Evolutionary conservation across 1,140 invertebrate genomes (phyloP).

Genomic region (Cylas formicarius): DNA sequence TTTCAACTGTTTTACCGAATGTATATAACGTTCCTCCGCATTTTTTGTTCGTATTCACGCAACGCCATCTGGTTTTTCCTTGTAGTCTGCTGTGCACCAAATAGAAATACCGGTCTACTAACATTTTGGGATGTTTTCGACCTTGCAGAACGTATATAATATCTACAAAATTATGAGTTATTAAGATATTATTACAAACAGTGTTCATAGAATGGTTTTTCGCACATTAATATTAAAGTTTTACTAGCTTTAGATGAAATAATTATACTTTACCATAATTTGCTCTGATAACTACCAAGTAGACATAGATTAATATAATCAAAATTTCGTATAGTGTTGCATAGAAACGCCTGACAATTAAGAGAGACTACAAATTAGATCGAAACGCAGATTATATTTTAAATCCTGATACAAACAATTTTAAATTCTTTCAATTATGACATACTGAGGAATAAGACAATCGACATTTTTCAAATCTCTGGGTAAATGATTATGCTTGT

Average conservation of each 20-base stretch:
- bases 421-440: constrained; percentile 16
- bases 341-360: too few relatives aligned
- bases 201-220: too few relatives aligned
- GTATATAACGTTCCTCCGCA: constrained; percentile 25
- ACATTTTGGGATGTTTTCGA: constrained; percentile 26
- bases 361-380: too few relatives aligned
- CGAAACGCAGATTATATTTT: too few relatives aligned
- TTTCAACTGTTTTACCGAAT: constrained; percentile 22
- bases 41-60: constrained; percentile 21
- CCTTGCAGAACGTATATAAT: constrained; percentile 20
- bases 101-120: constrained; percentile 20
- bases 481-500: constrained; percentile 26
- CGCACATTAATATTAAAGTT: too few relatives aligned
- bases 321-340: too few relatives aligned
- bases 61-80: constrained; percentile 28
- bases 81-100: constrained; percentile 17
- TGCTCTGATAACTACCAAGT: too few relatives aligned
- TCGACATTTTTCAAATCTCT: constrained; percentile 3
- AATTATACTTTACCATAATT: too few relatives aligned
- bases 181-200: too few relatives aligned
- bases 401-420: too few relatives aligned
- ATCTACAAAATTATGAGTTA: constrained; percentile 24
- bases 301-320: too few relatives aligned
- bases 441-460: constrained; percentile 16
- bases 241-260: too few relatives aligned